Conservation (phyloP, 2,888 invertebrate genomes). For the Dryomyza anilis region DNA sequence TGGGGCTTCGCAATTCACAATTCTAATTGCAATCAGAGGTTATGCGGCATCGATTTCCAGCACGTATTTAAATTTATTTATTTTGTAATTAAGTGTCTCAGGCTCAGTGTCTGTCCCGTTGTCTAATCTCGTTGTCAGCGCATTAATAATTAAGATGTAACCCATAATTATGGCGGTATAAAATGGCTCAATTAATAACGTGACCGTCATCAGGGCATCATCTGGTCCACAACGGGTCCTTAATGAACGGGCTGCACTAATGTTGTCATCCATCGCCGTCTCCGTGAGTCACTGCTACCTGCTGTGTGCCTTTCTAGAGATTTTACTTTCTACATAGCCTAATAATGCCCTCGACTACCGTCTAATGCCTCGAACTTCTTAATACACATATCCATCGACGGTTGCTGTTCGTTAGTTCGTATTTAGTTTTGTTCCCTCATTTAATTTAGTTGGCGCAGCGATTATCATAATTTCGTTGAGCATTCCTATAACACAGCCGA, state of each 20-base stretch:
- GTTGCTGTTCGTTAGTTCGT: constrained; percentile 29
- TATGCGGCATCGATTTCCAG: too few relatives aligned
- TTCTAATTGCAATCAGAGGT: too few relatives aligned
- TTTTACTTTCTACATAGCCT: not conserved
- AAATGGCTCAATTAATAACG: constrained; percentile 16
- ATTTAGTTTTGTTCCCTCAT: constrained; percentile 14
- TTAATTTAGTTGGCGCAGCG: constrained; percentile 1
- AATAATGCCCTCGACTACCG: not conserved
- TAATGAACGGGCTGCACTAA: too few relatives aligned
- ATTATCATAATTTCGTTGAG: constrained; percentile 20
- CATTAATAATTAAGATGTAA: constrained; percentile 13
- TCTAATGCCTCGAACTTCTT: constrained; percentile 28
- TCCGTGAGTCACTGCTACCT: not conserved
- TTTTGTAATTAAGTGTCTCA: too few relatives aligned
- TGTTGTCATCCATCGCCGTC: not conserved
- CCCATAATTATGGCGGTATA: constrained; percentile 16
- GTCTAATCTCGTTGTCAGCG: too few relatives aligned
- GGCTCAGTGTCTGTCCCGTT: too few relatives aligned
- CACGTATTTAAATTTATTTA: too few relatives aligned
- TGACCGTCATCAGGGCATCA: not conserved
- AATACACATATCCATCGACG: constrained; percentile 40
- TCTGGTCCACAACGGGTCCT: not conserved
- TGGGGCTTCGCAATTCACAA: not conserved
- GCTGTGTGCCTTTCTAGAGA: not conserved
- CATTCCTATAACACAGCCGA: not conserved